Conservation (phyloP, 2,113 vertebrate genomes). For the Tenebrosternarchus preto region DNA sequence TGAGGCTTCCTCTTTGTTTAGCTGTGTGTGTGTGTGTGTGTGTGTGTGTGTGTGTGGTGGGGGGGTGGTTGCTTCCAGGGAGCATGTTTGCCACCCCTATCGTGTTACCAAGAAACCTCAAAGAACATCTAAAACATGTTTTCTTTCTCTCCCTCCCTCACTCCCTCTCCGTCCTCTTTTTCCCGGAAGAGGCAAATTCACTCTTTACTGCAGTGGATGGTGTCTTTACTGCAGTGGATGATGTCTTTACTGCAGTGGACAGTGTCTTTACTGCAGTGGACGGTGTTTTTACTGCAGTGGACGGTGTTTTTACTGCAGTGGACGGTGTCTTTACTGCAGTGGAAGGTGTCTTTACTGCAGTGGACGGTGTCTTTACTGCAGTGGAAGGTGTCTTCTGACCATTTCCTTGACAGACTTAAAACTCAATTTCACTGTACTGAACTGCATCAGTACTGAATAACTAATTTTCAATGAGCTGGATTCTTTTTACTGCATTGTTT, state of each 20-base stretch:
- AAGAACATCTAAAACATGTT: constrained; percentile 59
- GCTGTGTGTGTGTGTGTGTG: neutral
- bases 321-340: too few species aligned
- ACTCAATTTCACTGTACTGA: too few species aligned
- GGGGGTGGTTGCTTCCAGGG: constrained; percentile 28
- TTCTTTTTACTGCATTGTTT: constrained; percentile 7
- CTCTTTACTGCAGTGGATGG: constrained; percentile 31
- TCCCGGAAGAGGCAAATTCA: constrained; percentile 10
- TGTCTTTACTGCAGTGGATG: too few species aligned
- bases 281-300: too few species aligned
- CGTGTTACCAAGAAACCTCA: constrained; percentile 57
- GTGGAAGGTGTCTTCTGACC: too few species aligned
- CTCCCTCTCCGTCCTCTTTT: constrained; percentile 15
- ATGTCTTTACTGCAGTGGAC: too few species aligned
- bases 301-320: too few species aligned
- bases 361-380: too few species aligned
- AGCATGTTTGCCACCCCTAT: constrained; percentile 59
- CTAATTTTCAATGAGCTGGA: neutral
- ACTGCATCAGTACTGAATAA: constrained; percentile 11
- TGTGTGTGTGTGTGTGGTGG: neutral
- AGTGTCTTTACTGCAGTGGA: too few species aligned
- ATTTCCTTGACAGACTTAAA: too few species aligned
- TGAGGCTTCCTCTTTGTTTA: constrained; percentile 53
- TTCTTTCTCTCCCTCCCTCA: constrained; percentile 33
- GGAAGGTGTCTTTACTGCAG: too few species aligned